phyloP scores from a whole-genome alignment of 2,888 invertebrate species.

The Cerastis rubricosa region DNA sequence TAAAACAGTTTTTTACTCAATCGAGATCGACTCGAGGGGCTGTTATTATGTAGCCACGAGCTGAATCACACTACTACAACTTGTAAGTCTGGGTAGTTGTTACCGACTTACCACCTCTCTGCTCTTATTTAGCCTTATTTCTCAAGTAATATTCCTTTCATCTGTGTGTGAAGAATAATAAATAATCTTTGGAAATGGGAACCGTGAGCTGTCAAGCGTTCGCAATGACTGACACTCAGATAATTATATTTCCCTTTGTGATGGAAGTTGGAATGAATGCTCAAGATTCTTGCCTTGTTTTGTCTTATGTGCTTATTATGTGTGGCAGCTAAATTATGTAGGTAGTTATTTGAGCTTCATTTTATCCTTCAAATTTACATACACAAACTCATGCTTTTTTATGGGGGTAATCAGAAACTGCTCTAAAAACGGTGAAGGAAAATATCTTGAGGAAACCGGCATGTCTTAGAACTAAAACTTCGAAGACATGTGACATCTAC shows the following conservation, averaged over 20 bases:
- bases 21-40: too few species aligned
- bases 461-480: too few species aligned
- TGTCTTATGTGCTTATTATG: not conserved
- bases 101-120: not conserved
- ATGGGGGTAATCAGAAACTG: too few species aligned
- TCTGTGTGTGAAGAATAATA: not conserved
- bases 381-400: too few species aligned
- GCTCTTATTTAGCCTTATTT: not conserved
- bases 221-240: slow-evolving; percentile 19
- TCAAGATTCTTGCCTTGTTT: slow-evolving; percentile 1
- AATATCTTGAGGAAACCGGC: too few species aligned
- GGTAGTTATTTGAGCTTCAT: not conserved
- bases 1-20: too few species aligned
- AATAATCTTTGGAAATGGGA: slow-evolving; percentile 10
- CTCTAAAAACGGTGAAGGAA: too few species aligned
- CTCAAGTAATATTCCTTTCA: slow-evolving; percentile 2
- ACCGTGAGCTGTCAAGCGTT: slow-evolving; percentile 3
- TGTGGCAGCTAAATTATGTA: not conserved
- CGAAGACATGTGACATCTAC: too few species aligned
- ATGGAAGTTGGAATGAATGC: slow-evolving; percentile 11
- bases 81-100: too few species aligned
- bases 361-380: not conserved
- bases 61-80: too few species aligned
- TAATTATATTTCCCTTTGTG: slow-evolving; percentile 23
- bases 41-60: too few species aligned